Conservation (phyloP, 2,797 vertebrate species). For the Gadopsis marmoratus region DNA sequence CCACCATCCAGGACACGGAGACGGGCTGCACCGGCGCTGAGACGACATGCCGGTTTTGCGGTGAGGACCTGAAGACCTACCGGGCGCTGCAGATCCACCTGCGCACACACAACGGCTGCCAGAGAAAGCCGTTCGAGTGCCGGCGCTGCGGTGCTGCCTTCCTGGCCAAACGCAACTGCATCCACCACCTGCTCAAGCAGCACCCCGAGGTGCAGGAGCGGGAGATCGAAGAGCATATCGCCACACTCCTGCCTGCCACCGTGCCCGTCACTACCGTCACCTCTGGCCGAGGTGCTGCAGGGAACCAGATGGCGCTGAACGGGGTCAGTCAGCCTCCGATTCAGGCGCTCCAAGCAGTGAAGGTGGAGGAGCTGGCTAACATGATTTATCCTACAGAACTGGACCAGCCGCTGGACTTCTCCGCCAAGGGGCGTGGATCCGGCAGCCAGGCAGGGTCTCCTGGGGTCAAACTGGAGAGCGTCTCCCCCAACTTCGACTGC, state of each 20-base stretch:
- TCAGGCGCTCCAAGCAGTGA: conserved; percentile 82
- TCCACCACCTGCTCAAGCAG: conserved; percentile 97
- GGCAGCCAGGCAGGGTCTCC: conserved; percentile 75
- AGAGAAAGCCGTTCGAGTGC: conserved; percentile 95
- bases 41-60: conserved; percentile 92
- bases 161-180: conserved; percentile 94
- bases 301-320: conserved; percentile 56
- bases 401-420: conserved; percentile 93
- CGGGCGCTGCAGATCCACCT: conserved; percentile 95
- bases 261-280: conserved; percentile 45
- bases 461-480: conserved; percentile 89
- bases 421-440: conserved; percentile 80
- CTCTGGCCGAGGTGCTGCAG: not conserved
- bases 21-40: conserved; percentile 80
- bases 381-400: conserved; percentile 80
- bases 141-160: conserved; percentile 93
- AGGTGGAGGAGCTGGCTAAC: conserved; percentile 85
- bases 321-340: conserved; percentile 71
- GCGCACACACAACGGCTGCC: conserved; percentile 93
- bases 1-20: conserved; percentile 85
- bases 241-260: conserved; percentile 81
- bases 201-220: conserved; percentile 94
- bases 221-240: conserved; percentile 93
- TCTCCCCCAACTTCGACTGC: conserved; percentile 80
- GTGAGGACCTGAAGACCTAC: conserved; percentile 92